These are phyloP conservation scores for Barbus barbus DNA, from an alignment of 2,113 vertebrate genomes.

Conservation along the genomic window DNA sequence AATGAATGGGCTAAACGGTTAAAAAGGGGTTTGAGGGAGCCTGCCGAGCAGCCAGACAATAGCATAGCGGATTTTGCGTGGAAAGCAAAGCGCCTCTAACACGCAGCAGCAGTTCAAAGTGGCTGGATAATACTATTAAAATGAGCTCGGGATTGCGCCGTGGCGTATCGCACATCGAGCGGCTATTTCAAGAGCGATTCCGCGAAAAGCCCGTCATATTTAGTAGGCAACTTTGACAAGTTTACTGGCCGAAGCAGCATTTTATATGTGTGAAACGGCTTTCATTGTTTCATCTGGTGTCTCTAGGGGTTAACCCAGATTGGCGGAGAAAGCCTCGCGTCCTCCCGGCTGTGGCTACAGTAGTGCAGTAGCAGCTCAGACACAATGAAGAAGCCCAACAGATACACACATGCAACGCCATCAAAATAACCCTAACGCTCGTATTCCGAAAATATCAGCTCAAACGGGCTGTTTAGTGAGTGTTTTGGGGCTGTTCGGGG, in stretches of 20 bases:
- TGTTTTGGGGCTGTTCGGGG: constrained; percentile 5
- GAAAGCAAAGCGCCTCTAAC: constrained; percentile 64
- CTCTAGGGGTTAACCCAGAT: constrained; percentile 76
- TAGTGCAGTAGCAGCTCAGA: constrained; percentile 46
- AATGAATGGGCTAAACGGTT: neutral
- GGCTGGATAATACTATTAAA: constrained; percentile 55
- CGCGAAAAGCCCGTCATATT: neutral
- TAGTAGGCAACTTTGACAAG: constrained; percentile 16
- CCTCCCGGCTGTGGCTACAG: constrained; percentile 53
- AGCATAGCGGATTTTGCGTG: constrained; percentile 66
- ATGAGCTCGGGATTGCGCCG: constrained; percentile 46
- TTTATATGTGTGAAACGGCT: constrained; percentile 63
- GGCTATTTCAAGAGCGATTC: neutral
- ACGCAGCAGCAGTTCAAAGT: constrained; percentile 64
- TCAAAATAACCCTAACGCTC: neutral
- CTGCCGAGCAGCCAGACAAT: constrained; percentile 67
- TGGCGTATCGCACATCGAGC: constrained; percentile 18
- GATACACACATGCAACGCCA: neutral
- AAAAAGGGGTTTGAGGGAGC: constrained; percentile 42
- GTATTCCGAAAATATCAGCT: neutral
- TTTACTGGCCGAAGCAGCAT: constrained; percentile 11
- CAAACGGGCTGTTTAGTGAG: neutral
- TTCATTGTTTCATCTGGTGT: constrained; percentile 81
- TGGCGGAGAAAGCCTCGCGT: constrained; percentile 61
- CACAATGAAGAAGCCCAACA: constrained; percentile 38